phyloP scores from a whole-genome alignment of 2,113 vertebrate genomes.

The Trachemys scripta region DNA sequence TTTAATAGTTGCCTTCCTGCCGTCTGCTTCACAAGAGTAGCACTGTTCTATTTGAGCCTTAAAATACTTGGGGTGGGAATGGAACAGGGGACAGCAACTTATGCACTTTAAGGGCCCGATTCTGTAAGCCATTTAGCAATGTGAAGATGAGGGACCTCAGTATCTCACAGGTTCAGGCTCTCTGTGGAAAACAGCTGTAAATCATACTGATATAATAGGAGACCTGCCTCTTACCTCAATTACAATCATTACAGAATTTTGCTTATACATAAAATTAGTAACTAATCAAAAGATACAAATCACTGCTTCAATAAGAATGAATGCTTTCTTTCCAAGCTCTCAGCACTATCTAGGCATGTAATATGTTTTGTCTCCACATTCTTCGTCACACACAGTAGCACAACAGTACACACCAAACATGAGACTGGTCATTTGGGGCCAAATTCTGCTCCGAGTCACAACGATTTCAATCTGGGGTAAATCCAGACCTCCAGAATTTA shows the following conservation, averaged over 20 bases:
- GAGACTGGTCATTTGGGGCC: background rate
- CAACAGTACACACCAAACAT: background rate
- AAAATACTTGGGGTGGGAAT: slow-evolving; percentile 38
- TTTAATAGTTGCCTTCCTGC: slow-evolving; percentile 78
- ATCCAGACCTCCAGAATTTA: background rate
- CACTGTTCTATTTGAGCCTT: slow-evolving; percentile 51
- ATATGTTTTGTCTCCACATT: background rate
- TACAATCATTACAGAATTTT: background rate
- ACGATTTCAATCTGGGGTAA: background rate
- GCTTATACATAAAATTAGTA: slow-evolving; percentile 10
- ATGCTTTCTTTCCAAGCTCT: slow-evolving; percentile 33
- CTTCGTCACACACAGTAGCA: background rate
- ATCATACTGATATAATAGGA: background rate
- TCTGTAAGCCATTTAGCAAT: background rate
- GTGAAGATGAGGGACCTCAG: background rate
- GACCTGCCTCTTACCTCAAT: background rate
- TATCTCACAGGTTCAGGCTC: background rate
- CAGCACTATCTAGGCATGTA: background rate
- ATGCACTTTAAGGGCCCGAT: background rate
- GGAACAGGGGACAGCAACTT: background rate
- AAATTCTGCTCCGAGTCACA: background rate
- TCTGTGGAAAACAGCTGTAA: background rate
- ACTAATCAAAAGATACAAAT: slow-evolving; percentile 46
- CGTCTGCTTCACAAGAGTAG: slow-evolving; percentile 65
- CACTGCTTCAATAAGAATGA: slow-evolving; percentile 21